Conservation (phyloP, 92 coral and sea anemone species). For the Heliopora coerulea region DNA sequence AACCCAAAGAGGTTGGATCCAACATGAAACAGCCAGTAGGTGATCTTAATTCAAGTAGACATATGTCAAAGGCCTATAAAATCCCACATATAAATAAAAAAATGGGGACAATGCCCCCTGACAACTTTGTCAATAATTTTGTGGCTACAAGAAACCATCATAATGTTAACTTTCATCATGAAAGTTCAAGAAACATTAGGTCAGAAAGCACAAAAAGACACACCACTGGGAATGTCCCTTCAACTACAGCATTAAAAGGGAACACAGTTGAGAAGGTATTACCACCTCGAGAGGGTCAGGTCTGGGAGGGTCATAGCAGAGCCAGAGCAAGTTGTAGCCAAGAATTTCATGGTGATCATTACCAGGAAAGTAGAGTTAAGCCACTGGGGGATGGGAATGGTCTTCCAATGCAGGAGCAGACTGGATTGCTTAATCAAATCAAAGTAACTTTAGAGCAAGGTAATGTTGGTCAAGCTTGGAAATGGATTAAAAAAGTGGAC, state of each 20-base stretch:
- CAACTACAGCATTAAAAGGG: neutral
- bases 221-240: too few species aligned
- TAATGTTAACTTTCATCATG: too few species aligned
- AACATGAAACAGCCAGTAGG: neutral
- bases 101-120: neutral
- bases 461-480: conserved; percentile 19
- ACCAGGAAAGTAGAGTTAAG: too few species aligned
- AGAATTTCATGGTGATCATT: neutral
- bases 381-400: neutral
- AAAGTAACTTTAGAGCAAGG: neutral
- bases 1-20: neutral
- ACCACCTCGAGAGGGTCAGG: too few species aligned
- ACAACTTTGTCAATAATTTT: neutral
- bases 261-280: neutral
- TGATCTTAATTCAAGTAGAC: neutral
- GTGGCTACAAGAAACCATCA: neutral
- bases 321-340: neutral
- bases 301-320: too few species aligned
- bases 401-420: neutral
- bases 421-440: neutral
- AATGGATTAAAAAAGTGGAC: neutral
- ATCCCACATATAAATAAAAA: conserved; percentile 3
- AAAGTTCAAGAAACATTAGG: neutral
- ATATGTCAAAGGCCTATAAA: neutral
- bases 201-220: neutral